Percentiles rank a stretch among this genome's conserved stretches.
Conservation (phyloP, 2,797 vertebrate species). For the Tinamus major region DNA sequence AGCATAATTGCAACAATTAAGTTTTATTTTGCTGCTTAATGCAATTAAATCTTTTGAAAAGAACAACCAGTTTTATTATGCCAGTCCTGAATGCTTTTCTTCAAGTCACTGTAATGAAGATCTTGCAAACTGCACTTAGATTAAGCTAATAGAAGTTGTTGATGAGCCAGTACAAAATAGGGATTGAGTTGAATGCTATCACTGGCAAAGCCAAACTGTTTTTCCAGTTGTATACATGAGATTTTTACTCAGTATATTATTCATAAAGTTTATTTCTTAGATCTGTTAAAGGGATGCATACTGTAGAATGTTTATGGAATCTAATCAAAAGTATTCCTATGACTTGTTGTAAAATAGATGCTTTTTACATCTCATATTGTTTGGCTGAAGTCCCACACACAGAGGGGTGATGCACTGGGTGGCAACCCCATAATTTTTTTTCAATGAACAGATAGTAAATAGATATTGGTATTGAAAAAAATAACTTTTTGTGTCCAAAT, state of each 20-base stretch:
- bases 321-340: neutral
- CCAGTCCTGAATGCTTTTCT: neutral
- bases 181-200: neutral
- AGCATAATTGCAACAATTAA: neutral
- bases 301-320: neutral
- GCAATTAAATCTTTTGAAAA: neutral
- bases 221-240: neutral
- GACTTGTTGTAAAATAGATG: neutral
- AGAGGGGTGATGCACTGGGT: neutral
- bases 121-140: neutral
- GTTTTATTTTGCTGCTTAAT: neutral
- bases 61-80: neutral
- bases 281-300: neutral
- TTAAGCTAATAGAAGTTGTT: neutral
- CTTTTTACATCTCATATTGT: neutral
- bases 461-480: neutral
- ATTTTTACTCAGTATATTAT: neutral
- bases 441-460: neutral
- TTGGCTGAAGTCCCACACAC: neutral
- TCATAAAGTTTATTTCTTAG: neutral
- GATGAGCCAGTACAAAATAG: neutral
- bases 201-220: neutral
- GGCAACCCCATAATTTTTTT: neutral
- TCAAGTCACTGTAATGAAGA: neutral
- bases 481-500: neutral